Percentiles rank a stretch among this genome's conserved stretches.
These are phyloP conservation scores for Melinaea marsaeus DNA, from an alignment of 2,888 invertebrate genomes.

Conservation along the genomic window DNA sequence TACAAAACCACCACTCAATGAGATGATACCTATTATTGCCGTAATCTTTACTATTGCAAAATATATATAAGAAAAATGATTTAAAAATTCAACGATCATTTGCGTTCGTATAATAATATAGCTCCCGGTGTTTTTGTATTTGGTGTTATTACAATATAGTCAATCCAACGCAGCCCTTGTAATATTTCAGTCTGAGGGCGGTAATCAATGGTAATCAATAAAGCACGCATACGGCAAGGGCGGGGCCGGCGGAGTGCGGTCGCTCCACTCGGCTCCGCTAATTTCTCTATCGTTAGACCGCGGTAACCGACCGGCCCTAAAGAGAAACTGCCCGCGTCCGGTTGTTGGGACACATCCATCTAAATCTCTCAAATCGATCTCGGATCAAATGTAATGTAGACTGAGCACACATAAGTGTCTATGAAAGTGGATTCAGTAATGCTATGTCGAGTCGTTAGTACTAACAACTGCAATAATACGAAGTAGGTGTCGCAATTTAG, in stretches of 20 bases:
- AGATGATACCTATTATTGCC: too few species aligned
- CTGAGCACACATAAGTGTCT: neutral
- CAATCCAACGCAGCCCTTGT: conserved; percentile 31
- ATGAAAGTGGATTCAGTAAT: conserved; percentile 49
- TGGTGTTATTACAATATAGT: conserved; percentile 33
- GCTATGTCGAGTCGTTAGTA: conserved; percentile 42
- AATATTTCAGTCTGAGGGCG: conserved; percentile 57
- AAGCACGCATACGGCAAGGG: conserved; percentile 65
- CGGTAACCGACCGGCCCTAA: conserved; percentile 71
- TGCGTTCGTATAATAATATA: conserved; percentile 20
- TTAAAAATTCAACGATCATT: conserved; percentile 2
- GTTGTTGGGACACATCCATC: conserved; percentile 56
- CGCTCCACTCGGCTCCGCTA: conserved; percentile 68
- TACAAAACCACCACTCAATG: too few species aligned
- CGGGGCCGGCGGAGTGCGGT: conserved; percentile 60
- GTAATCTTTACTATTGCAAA: neutral
- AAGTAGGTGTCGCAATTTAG: conserved; percentile 53
- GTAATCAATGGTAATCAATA: conserved; percentile 76
- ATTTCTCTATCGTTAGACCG: conserved; percentile 77
- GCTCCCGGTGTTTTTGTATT: conserved; percentile 17
- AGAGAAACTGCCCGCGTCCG: conserved; percentile 74
- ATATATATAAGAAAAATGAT: neutral
- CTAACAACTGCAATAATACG: conserved; percentile 45
- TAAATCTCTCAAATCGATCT: conserved; percentile 16
- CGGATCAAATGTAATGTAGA: too few species aligned